These are phyloP conservation scores for Nothoprocta pentlandii DNA, from an alignment of 2,113 vertebrate species.

Conservation along the genomic window DNA sequence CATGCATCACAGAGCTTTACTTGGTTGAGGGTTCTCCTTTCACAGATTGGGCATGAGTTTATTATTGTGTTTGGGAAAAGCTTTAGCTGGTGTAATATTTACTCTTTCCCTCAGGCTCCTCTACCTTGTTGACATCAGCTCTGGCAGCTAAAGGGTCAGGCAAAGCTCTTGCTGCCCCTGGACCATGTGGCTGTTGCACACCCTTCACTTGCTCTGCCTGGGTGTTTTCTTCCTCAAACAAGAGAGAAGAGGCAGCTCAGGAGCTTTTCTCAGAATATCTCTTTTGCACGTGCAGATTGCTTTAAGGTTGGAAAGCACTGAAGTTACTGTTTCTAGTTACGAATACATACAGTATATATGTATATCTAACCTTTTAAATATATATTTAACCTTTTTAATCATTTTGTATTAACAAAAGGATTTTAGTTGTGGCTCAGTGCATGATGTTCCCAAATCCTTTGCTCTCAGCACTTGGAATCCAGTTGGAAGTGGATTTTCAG, in stretches of 20 bases:
- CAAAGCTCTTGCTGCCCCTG: background rate
- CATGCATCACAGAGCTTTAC: background rate
- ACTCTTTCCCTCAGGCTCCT: background rate
- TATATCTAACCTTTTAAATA: background rate
- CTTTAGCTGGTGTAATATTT: background rate
- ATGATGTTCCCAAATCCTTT: background rate
- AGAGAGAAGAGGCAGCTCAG: background rate
- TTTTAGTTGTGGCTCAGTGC: background rate
- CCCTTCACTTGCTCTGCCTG: background rate
- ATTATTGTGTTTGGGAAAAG: background rate
- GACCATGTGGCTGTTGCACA: background rate
- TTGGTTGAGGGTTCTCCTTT: background rate
- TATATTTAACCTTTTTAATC: background rate
- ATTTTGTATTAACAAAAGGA: background rate
- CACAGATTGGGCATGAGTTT: background rate
- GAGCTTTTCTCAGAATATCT: background rate
- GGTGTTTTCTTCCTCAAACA: background rate
- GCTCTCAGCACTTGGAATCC: background rate
- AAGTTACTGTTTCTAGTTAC: background rate
- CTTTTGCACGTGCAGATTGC: background rate
- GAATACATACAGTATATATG: background rate
- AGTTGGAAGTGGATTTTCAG: background rate
- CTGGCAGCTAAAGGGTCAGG: background rate
- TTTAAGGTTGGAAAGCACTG: background rate
- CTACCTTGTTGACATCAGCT: background rate